Percentiles rank a stretch among this genome's conserved stretches.
phyloP scores from a whole-genome alignment of 53 echinoderm and acorn worm genomes.

The Holothuria leucospilota region DNA sequence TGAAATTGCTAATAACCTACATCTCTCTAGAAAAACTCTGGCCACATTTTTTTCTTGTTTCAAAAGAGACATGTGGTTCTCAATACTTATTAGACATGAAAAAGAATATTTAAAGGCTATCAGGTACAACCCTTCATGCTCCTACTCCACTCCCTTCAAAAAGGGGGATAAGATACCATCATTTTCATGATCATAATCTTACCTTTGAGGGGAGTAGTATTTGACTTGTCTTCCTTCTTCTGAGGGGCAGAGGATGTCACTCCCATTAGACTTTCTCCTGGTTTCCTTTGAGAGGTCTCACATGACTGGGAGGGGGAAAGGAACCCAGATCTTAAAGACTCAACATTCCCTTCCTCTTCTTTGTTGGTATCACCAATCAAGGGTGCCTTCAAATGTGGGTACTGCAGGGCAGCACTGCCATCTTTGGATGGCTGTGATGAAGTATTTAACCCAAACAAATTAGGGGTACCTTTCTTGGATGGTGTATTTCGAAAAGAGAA shows the following conservation, averaged over 20 bases:
- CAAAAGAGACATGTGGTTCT: too few relatives aligned
- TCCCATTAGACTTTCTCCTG: constrained; percentile 66
- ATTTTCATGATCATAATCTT: too few relatives aligned
- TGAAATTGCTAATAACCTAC: too few relatives aligned
- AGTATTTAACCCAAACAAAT: background rate
- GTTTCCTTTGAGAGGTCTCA: constrained; percentile 40
- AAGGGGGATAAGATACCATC: too few relatives aligned
- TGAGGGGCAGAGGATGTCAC: background rate
- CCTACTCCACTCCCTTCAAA: too few relatives aligned
- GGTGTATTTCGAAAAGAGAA: constrained; percentile 62
- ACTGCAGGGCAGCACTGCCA: constrained; percentile 1
- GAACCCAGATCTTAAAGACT: constrained; percentile 56
- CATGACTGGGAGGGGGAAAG: constrained; percentile 33
- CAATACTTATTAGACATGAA: too few relatives aligned
- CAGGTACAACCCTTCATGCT: too few relatives aligned
- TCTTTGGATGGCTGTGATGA: background rate
- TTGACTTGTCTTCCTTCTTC: too few relatives aligned
- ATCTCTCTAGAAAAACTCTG: too few relatives aligned
- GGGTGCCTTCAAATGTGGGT: constrained; percentile 35
- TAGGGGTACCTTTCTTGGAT: background rate
- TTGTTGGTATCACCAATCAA: background rate
- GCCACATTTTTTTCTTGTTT: too few relatives aligned
- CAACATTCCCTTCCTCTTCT: background rate
- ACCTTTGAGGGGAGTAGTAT: too few relatives aligned
- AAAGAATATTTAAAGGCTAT: too few relatives aligned